Evolutionary conservation across 2,888 invertebrate species (phyloP).

Genomic region (Cataglyphis albicans): DNA sequence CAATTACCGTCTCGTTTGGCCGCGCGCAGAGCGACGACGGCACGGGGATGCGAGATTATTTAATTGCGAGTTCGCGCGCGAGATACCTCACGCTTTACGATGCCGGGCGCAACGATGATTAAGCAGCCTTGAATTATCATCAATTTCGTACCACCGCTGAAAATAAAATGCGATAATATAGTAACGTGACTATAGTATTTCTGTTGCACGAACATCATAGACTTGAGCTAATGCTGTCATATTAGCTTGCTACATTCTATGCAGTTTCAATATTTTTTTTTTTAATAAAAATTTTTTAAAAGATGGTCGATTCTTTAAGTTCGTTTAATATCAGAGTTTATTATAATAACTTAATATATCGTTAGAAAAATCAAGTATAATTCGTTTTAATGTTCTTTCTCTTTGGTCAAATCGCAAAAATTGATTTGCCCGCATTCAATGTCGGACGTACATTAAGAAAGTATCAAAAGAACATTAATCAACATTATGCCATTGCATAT

Average conservation of each 20-base stretch:
- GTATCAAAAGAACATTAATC: constrained; percentile 52
- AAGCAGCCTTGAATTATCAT: constrained; percentile 57
- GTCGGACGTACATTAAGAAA: constrained; percentile 30
- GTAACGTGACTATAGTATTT: constrained; percentile 25
- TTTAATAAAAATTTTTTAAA: neutral
- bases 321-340: neutral
- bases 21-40: constrained; percentile 46
- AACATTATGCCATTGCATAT: constrained; percentile 54
- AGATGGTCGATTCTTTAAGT: too few species aligned
- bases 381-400: neutral
- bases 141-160: constrained; percentile 44
- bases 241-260: neutral
- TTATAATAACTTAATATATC: neutral
- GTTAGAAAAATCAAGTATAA: neutral
- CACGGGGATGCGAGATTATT: constrained; percentile 53
- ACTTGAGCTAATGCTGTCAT: constrained; percentile 12
- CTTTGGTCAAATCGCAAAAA: constrained; percentile 21
- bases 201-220: neutral
- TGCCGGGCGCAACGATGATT: constrained; percentile 48
- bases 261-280: neutral
- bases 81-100: constrained; percentile 31
- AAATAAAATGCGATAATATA: constrained; percentile 36
- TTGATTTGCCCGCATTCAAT: constrained; percentile 34
- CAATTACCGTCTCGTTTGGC: constrained; percentile 72
- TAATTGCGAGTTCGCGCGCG: constrained; percentile 57